phyloP scores from a whole-genome alignment of 2,797 vertebrate species.

The Lophius americanus region DNA sequence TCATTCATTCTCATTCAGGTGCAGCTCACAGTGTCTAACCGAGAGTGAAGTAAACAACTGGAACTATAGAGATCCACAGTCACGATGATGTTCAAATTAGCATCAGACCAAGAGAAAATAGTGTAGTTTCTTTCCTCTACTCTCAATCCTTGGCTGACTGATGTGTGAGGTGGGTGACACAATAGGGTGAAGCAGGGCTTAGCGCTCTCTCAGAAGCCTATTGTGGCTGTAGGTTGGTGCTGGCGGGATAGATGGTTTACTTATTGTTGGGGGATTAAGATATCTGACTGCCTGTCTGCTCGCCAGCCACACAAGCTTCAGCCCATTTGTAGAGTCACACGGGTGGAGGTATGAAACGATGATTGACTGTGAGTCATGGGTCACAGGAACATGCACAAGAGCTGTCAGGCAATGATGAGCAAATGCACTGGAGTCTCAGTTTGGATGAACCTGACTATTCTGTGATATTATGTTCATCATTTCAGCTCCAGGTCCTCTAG shows the following conservation, averaged over 20 bases:
- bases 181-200: conserved; percentile 30
- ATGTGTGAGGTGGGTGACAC: conserved; percentile 34
- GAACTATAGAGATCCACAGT: too few relatives aligned
- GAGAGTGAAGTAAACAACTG: too few relatives aligned
- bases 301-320: conserved; percentile 51
- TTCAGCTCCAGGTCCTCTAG: conserved; percentile 38
- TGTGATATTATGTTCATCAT: too few relatives aligned
- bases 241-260: conserved; percentile 43
- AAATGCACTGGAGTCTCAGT: conserved; percentile 3
- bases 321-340: conserved; percentile 28
- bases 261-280: conserved; percentile 76
- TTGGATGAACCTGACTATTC: too few relatives aligned
- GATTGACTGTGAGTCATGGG: conserved; percentile 31
- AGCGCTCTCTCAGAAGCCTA: conserved; percentile 45
- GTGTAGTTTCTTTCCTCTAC: too few relatives aligned
- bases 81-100: too few relatives aligned
- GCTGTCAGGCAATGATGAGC: conserved; percentile 41
- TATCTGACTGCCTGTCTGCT: conserved; percentile 64
- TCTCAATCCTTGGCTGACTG: neutral
- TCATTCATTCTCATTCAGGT: too few relatives aligned
- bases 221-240: conserved; percentile 56
- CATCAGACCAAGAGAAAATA: too few relatives aligned
- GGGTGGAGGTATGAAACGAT: conserved; percentile 18
- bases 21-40: too few relatives aligned
- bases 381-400: conserved; percentile 14